phyloP scores from a whole-genome alignment of 1,140 invertebrate species.

The Drosophila ogumai region DNA sequence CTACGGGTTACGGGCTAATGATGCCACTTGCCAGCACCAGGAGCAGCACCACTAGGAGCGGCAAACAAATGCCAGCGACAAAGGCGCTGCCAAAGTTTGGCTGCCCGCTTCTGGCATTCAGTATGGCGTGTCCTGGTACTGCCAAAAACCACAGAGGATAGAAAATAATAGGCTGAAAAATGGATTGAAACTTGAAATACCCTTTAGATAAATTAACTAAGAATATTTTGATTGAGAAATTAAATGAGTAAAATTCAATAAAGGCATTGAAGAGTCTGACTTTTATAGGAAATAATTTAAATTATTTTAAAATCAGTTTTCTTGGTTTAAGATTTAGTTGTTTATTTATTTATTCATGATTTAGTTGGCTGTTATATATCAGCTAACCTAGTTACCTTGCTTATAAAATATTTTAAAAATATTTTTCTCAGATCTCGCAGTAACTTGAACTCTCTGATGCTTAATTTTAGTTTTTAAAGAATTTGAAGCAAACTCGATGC shows the following conservation, averaged over 20 bases:
- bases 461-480: background rate
- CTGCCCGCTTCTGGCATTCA: constrained; percentile 63
- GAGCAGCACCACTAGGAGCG: constrained; percentile 8
- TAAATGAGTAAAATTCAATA: background rate
- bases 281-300: background rate
- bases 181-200: background rate
- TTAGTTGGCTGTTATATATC: background rate
- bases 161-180: background rate
- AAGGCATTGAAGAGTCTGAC: background rate
- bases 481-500: background rate
- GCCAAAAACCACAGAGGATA: constrained; percentile 69
- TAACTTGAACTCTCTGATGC: background rate
- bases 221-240: too few relatives aligned
- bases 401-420: background rate
- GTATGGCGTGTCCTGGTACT: constrained; percentile 66
- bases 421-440: background rate
- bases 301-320: too few relatives aligned
- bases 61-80: constrained; percentile 37
- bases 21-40: constrained; percentile 56
- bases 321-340: background rate
- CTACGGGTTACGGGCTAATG: constrained; percentile 41
- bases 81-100: constrained; percentile 37
- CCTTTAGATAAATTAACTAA: background rate
- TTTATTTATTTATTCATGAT: too few relatives aligned
- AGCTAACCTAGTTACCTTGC: background rate